These are phyloP conservation scores for Sparus aurata DNA, from an alignment of 2,797 vertebrate species.

Conservation along the genomic window DNA sequence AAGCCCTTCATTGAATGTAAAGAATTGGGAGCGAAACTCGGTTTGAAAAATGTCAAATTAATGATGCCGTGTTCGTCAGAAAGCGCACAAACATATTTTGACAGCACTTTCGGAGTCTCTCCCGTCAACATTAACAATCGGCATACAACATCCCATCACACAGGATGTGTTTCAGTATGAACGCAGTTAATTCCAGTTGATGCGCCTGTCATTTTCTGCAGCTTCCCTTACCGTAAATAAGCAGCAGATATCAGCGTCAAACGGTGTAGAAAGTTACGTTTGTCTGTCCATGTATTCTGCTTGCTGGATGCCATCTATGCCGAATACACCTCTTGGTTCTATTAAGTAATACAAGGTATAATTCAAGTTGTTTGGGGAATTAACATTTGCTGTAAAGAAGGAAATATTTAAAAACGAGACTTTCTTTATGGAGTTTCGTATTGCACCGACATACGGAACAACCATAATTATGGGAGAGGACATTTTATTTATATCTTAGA, in stretches of 20 bases:
- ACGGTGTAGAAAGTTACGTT: neutral
- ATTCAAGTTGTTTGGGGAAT: neutral
- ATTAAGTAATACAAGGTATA: neutral
- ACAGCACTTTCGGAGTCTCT: neutral
- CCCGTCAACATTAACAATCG: neutral
- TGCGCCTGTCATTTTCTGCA: neutral
- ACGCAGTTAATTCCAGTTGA: neutral
- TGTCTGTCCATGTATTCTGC: too few species aligned
- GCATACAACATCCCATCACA: neutral
- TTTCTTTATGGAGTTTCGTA: neutral
- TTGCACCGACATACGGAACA: neutral
- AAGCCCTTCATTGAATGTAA: neutral
- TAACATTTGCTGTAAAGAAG: neutral
- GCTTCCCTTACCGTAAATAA: neutral
- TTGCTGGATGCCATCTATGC: neutral
- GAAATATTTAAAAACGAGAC: neutral
- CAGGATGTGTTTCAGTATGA: neutral
- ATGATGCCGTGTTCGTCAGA: neutral
- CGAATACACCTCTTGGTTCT: neutral
- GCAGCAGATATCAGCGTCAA: neutral
- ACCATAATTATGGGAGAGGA: neutral
- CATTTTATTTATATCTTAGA: neutral
- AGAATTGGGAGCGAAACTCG: constrained; percentile 2
- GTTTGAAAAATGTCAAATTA: neutral
- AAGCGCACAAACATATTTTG: neutral